A percentile compares a stretch with the other conserved stretches of the same genome.
Conservation (phyloP, 2,888 invertebrate species). For the Sesia bembeciformis region DNA sequence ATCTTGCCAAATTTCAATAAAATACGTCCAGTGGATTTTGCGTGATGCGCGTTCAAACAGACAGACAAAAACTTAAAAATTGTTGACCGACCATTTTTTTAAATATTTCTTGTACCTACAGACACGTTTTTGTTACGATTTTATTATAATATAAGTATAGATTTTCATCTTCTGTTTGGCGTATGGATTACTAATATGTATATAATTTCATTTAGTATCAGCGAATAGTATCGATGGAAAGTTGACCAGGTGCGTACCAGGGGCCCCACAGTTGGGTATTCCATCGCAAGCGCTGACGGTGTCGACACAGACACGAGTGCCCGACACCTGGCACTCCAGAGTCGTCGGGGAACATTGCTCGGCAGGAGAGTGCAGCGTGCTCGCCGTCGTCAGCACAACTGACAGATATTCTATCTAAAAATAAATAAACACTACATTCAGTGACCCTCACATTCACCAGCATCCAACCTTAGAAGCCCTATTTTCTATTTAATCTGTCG, state of each 20-base stretch:
- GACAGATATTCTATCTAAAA: slow-evolving; percentile 42
- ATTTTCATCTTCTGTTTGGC: background rate
- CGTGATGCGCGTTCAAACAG: too few relatives aligned
- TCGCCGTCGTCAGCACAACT: slow-evolving; percentile 45
- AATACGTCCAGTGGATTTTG: too few relatives aligned
- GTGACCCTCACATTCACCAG: too few relatives aligned
- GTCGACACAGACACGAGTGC: slow-evolving; percentile 52
- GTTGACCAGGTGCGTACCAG: slow-evolving; percentile 20
- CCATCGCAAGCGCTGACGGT: slow-evolving; percentile 50
- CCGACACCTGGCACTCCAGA: slow-evolving; percentile 54
- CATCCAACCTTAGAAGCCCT: too few relatives aligned
- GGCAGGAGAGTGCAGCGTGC: slow-evolving; percentile 21
- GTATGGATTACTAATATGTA: background rate
- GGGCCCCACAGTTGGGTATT: slow-evolving; percentile 57
- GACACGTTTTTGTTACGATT: background rate
- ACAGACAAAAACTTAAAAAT: too few relatives aligned
- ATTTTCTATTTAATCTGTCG: too few relatives aligned
- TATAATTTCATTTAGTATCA: background rate
- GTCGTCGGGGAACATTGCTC: slow-evolving; percentile 23
- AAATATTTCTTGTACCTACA: too few relatives aligned
- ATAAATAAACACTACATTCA: too few relatives aligned
- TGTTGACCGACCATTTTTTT: too few relatives aligned
- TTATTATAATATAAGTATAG: background rate
- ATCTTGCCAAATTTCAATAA: too few relatives aligned
- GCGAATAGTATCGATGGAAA: background rate